Percentiles rank a stretch among this genome's conserved stretches.
Evolutionary conservation across 2,113 vertebrate genomes (phyloP).

Genomic region (Hirundichthys speculiger): DNA sequence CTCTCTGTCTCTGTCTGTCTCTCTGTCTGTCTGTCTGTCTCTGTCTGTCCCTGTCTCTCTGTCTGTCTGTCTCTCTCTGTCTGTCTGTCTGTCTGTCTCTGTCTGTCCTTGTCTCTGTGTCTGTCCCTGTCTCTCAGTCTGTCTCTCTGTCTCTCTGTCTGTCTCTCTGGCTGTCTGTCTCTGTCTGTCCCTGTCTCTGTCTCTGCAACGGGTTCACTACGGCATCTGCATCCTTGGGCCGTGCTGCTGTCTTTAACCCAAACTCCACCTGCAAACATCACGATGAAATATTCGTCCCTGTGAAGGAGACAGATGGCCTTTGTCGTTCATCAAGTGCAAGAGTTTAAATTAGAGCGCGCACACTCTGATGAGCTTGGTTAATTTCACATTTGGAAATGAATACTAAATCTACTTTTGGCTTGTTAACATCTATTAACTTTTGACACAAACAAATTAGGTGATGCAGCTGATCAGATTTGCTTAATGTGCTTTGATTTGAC

Average conservation of each 20-base stretch:
- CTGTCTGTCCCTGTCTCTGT: constrained; percentile 51
- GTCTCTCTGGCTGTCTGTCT: constrained; percentile 65
- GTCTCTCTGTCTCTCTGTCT: constrained; percentile 70
- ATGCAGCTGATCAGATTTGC: constrained; percentile 24
- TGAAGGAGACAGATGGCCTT: constrained; percentile 15
- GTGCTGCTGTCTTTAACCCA: no score
- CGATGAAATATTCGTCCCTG: not conserved
- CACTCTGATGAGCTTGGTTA: constrained; percentile 18
- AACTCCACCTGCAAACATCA: constrained; percentile 1
- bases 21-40: no score
- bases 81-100: constrained; percentile 59
- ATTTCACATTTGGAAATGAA: constrained; percentile 29
- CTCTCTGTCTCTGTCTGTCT: constrained; percentile 60
- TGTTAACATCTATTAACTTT: constrained; percentile 17
- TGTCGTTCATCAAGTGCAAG: constrained; percentile 18
- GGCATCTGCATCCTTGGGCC: no score
- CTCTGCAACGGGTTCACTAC: no score
- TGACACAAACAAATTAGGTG: constrained; percentile 25
- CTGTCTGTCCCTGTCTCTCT: constrained; percentile 51
- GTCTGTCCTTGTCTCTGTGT: constrained; percentile 52
- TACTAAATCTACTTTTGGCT: constrained; percentile 24
- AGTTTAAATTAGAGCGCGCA: constrained; percentile 22
- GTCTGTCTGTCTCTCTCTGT: no score
- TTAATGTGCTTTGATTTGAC: constrained; percentile 23
- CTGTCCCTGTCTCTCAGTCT: constrained; percentile 56